phyloP scores from a whole-genome alignment of 2,888 invertebrate species.

The Melieria crassipennis region DNA sequence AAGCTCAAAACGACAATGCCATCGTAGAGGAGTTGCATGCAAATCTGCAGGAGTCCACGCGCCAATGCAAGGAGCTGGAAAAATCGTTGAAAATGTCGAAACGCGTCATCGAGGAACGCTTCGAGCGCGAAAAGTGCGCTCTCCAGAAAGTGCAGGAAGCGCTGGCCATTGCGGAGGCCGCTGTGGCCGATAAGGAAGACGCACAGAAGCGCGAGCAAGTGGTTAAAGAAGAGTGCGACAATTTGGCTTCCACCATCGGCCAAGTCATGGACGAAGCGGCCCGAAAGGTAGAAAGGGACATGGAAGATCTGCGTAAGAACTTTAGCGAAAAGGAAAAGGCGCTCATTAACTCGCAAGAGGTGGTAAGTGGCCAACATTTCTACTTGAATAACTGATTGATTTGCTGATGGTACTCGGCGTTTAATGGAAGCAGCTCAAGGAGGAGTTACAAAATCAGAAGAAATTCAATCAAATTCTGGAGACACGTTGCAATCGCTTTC shows the following conservation, averaged over 20 bases:
- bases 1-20: slow-evolving; percentile 17
- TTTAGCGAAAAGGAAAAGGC: slow-evolving; percentile 68
- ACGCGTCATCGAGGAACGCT: slow-evolving; percentile 61
- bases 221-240: slow-evolving; percentile 68
- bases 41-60: slow-evolving; percentile 50
- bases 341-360: slow-evolving; percentile 62
- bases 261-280: slow-evolving; percentile 70
- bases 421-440: slow-evolving; percentile 40
- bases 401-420: too few species aligned
- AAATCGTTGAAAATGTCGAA: slow-evolving; percentile 64
- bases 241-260: slow-evolving; percentile 68
- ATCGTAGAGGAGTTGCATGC: slow-evolving; percentile 48
- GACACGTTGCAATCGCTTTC: slow-evolving; percentile 50
- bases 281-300: slow-evolving; percentile 70
- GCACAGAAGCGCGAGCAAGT: slow-evolving; percentile 67
- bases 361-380: slow-evolving; percentile 48
- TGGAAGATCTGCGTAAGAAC: slow-evolving; percentile 69
- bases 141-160: slow-evolving; percentile 71
- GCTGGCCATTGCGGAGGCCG: slow-evolving; percentile 68
- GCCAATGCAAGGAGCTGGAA: slow-evolving; percentile 62
- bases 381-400: too few species aligned
- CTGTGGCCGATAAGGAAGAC: slow-evolving; percentile 70
- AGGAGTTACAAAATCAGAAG: slow-evolving; percentile 47
- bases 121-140: slow-evolving; percentile 67
- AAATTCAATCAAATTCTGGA: slow-evolving; percentile 60